Evolutionary conservation across 2,113 vertebrate species (phyloP).

Genomic region (Atrichornis clamosus): DNA sequence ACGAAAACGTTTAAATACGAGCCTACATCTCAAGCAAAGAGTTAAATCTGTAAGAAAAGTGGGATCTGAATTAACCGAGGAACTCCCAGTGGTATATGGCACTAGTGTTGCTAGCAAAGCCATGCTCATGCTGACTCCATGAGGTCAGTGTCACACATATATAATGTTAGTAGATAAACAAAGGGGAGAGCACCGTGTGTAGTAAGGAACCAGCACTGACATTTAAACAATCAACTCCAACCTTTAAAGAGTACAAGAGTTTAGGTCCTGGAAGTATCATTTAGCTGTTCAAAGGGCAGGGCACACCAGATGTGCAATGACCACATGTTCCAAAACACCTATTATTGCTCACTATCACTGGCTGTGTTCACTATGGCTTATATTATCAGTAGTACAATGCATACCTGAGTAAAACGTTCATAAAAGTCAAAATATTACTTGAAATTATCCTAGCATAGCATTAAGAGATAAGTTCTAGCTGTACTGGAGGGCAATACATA

Average conservation of each 20-base stretch:
- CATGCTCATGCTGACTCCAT: not conserved
- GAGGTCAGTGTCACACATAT: not conserved
- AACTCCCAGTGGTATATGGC: not conserved
- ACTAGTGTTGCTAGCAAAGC: not conserved
- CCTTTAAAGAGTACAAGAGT: not conserved
- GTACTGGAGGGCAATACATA: not conserved
- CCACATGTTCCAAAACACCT: not conserved
- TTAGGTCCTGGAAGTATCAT: not conserved
- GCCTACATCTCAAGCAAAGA: not conserved
- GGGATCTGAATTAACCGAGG: not conserved
- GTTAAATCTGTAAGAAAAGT: not conserved
- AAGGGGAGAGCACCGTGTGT: not conserved
- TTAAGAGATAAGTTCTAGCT: not conserved
- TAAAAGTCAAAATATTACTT: not conserved
- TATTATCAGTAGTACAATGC: not conserved
- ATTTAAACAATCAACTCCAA: not conserved
- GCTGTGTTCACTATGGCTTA: not conserved
- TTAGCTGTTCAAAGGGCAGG: not conserved
- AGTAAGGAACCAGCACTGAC: not conserved
- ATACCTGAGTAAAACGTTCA: not conserved
- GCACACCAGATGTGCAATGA: not conserved
- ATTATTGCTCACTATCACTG: not conserved
- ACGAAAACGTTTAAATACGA: not conserved
- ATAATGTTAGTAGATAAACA: not conserved
- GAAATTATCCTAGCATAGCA: not conserved